Evolutionary conservation across 2,113 vertebrate genomes (phyloP).

Genomic region (Calidris pugnax): DNA sequence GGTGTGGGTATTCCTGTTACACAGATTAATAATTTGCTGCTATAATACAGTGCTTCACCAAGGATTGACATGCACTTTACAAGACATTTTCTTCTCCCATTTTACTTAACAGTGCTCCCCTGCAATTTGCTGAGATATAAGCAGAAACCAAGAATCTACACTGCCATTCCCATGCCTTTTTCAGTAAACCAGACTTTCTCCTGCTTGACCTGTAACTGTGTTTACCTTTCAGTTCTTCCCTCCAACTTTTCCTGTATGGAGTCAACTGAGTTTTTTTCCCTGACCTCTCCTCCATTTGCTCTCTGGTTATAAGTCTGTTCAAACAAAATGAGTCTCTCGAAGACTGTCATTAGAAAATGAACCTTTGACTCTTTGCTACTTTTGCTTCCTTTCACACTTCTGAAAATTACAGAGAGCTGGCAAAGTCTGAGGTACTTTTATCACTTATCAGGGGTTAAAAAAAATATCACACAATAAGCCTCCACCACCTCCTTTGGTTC

Average conservation of each 20-base stretch:
- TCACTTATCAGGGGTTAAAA: background rate
- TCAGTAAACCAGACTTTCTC: background rate
- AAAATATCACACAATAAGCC: conserved; percentile 6
- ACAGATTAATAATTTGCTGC: background rate
- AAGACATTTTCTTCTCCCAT: background rate
- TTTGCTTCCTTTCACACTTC: conserved; percentile 1
- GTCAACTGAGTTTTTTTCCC: background rate
- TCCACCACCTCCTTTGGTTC: background rate
- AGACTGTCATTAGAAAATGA: background rate
- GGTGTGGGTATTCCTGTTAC: background rate
- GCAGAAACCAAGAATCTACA: background rate
- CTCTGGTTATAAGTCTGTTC: background rate
- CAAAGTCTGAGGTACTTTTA: conserved; percentile 10
- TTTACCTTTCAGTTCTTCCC: background rate
- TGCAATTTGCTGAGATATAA: background rate
- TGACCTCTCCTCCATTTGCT: conserved; percentile 13
- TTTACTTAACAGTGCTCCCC: background rate
- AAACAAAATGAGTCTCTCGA: background rate
- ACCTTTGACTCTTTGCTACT: conserved; percentile 9
- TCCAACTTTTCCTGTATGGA: background rate
- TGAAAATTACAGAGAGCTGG: conserved; percentile 11
- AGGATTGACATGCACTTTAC: background rate
- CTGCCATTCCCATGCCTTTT: background rate
- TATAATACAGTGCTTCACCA: background rate
- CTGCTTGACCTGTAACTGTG: background rate